Percentiles rank a stretch among this genome's conserved stretches.
Conservation (phyloP, 2,888 invertebrate genomes). For the Epsilonema sp. region DNA sequence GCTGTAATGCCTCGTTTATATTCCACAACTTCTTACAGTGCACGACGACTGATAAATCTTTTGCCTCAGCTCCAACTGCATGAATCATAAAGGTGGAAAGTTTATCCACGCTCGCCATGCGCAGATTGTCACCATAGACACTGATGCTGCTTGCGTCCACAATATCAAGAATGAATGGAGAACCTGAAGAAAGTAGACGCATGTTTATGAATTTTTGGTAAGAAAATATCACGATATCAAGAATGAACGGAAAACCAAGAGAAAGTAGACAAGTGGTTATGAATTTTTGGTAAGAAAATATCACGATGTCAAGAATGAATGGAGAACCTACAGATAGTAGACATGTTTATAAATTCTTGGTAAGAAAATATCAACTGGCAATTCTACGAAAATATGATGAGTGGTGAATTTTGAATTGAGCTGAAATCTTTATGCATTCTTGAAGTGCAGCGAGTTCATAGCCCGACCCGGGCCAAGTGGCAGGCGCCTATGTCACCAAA, state of each 20-base stretch:
- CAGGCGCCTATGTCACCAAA: no score
- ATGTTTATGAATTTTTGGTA: conserved; percentile 4
- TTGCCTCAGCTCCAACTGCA: conserved; percentile 30
- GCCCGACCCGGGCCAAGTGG: no score
- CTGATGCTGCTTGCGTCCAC: conserved; percentile 36
- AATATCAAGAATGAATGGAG: conserved; percentile 31
- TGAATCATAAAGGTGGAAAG: conserved; percentile 41
- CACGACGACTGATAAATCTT: no score
- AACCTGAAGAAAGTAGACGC: conserved; percentile 19
- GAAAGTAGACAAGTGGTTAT: background rate
- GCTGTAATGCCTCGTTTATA: no score
- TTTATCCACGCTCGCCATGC: conserved; percentile 41
- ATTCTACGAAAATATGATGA: no score
- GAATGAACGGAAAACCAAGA: background rate
- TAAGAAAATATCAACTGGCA: no score
- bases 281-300: conserved; percentile 6
- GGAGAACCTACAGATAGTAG: no score
- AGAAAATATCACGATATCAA: conserved; percentile 4
- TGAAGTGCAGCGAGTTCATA: no score
- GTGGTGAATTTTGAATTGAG: no score
- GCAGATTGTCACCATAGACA: conserved; percentile 44
- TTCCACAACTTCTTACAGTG: no score
- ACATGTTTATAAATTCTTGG: no score
- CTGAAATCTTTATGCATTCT: no score
- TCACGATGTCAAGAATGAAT: background rate